Conservation (phyloP, 2,888 invertebrate genomes). For the Desoria tigrina region DNA sequence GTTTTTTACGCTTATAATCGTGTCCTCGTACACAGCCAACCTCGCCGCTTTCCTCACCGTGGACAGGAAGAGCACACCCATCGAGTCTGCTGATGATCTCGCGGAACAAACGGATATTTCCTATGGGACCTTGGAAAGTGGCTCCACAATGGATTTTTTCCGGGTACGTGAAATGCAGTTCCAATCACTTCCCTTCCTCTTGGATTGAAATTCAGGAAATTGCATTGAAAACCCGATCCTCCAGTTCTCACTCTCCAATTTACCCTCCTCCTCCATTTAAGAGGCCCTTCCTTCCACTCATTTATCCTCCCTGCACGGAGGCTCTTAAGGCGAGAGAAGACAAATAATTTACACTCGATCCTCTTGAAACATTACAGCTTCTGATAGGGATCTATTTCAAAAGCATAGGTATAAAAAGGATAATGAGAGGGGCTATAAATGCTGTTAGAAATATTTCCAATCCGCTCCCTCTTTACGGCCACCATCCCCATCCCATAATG, state of each 20-base stretch:
- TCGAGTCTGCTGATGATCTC: constrained; percentile 92
- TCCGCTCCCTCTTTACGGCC: no score
- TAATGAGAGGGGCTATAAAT: no score
- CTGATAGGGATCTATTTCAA: no score
- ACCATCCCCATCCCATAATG: no score
- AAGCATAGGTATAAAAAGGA: no score
- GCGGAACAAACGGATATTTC: constrained; percentile 89
- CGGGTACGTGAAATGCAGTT: constrained; percentile 62
- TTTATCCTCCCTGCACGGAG: no score
- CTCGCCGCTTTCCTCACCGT: constrained; percentile 97
- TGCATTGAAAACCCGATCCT: neutral
- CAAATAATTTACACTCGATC: no score
- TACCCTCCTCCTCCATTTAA: no score
- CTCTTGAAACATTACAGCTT: no score
- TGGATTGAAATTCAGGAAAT: constrained; percentile 12
- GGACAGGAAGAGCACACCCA: constrained; percentile 91
- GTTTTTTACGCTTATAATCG: constrained; percentile 98
- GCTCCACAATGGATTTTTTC: constrained; percentile 97
- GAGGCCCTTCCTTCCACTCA: no score
- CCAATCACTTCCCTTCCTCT: constrained; percentile 10
- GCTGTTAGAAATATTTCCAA: no score
- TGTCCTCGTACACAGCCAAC: constrained; percentile 97
- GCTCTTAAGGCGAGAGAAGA: no score
- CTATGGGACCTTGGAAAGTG: constrained; percentile 90
- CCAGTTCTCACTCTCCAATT: neutral